Base-by-base conservation (phyloP, 2,888 invertebrate species). In the Pyrochroa serraticornis region DNA sequence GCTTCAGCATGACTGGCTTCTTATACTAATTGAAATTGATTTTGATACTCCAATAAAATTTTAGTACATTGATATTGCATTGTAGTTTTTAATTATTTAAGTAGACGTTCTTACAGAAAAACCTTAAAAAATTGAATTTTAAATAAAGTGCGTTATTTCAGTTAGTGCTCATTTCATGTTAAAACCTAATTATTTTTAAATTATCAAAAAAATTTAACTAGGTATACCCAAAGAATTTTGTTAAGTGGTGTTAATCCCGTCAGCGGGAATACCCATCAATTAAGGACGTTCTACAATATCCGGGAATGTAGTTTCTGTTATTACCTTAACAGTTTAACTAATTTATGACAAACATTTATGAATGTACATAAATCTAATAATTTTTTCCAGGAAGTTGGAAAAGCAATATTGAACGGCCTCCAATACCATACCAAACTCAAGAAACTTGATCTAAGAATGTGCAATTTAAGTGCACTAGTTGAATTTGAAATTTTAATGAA, bases 391-490 rank as follows among this genome's bases (percentile, higher is more conserved):
- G 65, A 69, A 22, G 58, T 65, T 14, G 75, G 73, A 7, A 51
- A 67, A 46, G 39, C 56, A 8, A 68, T 76, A 35, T 43, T 72
- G 30, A 59, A 68, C 12, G 68, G 64, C 13, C 35, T 77, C 7
- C 57, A 66, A 13, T 55, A 49, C 10, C 76, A 76, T 53, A 61
- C 43, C 8, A 67, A 62, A 1, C 22, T 77, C 8, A 68, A 53
- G 36, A 67, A 67, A 56, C 54, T 76, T n/a, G 76, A 77, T 62
- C 45, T 74, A 41, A 61, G 76, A 56, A 75, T 75, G 72, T 72
- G 73, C 47, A 65, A 59, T 51, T 64, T 75, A 13, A 51, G 55
- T 7, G 62, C 70, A 5, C 62, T 65, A 30, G 54, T 62, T 6
- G 71, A 72, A 38, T 64, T 67, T 31, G 52, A 64, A 50, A 73